Base-by-base conservation (phyloP, 2,797 vertebrate species). In the Tympanoctomys barrerae region DNA sequence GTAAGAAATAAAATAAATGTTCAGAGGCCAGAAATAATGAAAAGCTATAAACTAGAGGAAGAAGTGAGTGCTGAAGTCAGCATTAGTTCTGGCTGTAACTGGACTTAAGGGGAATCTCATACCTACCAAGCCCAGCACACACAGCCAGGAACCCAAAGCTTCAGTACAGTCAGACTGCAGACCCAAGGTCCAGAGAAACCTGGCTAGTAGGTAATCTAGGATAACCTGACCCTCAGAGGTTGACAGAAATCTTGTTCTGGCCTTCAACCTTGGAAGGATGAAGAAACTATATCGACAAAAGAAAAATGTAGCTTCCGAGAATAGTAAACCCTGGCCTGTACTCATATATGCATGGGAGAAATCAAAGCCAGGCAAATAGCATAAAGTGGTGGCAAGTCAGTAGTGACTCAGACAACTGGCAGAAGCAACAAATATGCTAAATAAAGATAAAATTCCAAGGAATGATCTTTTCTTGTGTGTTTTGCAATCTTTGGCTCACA, bases 11-110 rank as follows among this genome's bases (percentile, higher is more conserved):
- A 81, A 83, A 26, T 31, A 71, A 95, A 85, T 81, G 42, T 80
- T 87, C 86, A 85, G 81, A 87, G 10, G 78, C 89, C 54, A 90
- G 90, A 87, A 84, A 49, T 85, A 87, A 90, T 92, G 90, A 89
- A 91, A 73, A 36, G 39, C 52, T 91, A 84, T 80, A 57, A 70
- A 42, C 21, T 26, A 28, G 52, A 81, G 31, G 89, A 12, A 94
- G 77, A 70, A 78, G 21, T 54, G 57, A 87, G 7, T 81, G 88
- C 88, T 71, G 19, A 54, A 39, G n/a, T 96, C 81, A 95, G 84
- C 64, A 61, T 49, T 79, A 26, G 39, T 6, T 19, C 26, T 21
- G 8, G 61, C 77, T 13, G 0, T 14, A 66, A 70, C 85, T 87
- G 77, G 68, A 64, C 75, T 59, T n/a, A 75, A 87, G 78, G 39